phyloP scores from a whole-genome alignment of 2,888 invertebrate genomes.

The Ectropis crepuscularia region DNA sequence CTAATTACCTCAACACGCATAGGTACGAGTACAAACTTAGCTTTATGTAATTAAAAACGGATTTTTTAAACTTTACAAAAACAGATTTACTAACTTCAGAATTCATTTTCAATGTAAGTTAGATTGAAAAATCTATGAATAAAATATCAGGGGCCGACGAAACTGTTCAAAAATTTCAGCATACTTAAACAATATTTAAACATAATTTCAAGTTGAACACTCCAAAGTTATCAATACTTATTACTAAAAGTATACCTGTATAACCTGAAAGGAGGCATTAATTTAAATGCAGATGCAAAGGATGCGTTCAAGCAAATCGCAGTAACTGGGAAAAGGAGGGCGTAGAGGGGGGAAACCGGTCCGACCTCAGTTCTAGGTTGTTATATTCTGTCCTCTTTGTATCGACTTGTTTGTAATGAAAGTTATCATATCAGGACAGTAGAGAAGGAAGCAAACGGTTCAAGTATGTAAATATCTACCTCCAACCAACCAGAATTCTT shows the following conservation, averaged over 20 bases:
- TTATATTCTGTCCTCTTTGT: slow-evolving; percentile 69
- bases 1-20: too few species aligned
- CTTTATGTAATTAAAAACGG: too few species aligned
- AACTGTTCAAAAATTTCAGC: too few species aligned
- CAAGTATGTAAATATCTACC: slow-evolving; percentile 3
- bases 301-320: slow-evolving; percentile 66
- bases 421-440: slow-evolving; percentile 24
- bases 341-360: slow-evolving; percentile 58
- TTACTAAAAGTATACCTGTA: slow-evolving; percentile 33
- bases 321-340: slow-evolving; percentile 43
- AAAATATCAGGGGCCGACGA: too few species aligned
- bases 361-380: slow-evolving; percentile 59
- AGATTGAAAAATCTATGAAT: too few species aligned
- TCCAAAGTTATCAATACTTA: slow-evolving; percentile 29
- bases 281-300: slow-evolving; percentile 60
- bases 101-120: too few species aligned
- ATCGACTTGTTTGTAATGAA: slow-evolving; percentile 57
- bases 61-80: too few species aligned
- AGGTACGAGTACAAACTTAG: too few species aligned
- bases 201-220: slow-evolving; percentile 7
- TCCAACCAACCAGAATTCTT: background rate
- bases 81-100: too few species aligned
- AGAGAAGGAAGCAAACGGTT: slow-evolving; percentile 14
- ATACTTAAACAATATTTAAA: slow-evolving; percentile 4
- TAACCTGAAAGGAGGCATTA: slow-evolving; percentile 48